Conservation (phyloP, 2,797 vertebrate species). For the Phrynocephalus forsythii region DNA sequence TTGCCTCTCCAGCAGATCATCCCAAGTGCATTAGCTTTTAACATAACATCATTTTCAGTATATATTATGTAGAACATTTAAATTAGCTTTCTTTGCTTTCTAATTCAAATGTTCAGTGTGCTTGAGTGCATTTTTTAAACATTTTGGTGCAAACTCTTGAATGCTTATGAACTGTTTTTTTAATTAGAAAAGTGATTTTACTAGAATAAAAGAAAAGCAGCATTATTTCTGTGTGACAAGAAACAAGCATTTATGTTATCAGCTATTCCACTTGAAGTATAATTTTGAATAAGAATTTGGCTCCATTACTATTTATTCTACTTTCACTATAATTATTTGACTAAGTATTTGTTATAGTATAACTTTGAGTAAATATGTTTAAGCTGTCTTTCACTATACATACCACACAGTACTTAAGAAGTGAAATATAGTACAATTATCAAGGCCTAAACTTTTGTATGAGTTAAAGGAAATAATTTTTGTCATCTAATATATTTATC, state of each 20-base stretch:
- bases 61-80: no score
- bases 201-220: neutral
- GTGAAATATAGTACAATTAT: slow-evolving; percentile 3
- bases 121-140: neutral
- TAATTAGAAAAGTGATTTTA: slow-evolving; percentile 6
- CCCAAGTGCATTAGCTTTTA: neutral
- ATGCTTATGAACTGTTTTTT: slow-evolving; percentile 2
- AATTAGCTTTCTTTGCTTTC: neutral
- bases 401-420: slow-evolving; percentile 3
- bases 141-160: neutral
- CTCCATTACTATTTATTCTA: neutral
- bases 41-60: neutral
- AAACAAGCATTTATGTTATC: neutral
- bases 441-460: neutral
- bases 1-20: neutral
- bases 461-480: neutral
- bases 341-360: neutral
- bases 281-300: neutral
- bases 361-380: neutral
- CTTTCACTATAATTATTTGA: neutral
- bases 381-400: neutral
- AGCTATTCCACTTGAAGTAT: neutral
- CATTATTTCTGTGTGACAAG: neutral
- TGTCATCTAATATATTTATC: no score
- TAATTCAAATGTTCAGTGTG: neutral